phyloP scores from a whole-genome alignment of 2,888 invertebrate genomes.

The Drosophila neoperkinsi region DNA sequence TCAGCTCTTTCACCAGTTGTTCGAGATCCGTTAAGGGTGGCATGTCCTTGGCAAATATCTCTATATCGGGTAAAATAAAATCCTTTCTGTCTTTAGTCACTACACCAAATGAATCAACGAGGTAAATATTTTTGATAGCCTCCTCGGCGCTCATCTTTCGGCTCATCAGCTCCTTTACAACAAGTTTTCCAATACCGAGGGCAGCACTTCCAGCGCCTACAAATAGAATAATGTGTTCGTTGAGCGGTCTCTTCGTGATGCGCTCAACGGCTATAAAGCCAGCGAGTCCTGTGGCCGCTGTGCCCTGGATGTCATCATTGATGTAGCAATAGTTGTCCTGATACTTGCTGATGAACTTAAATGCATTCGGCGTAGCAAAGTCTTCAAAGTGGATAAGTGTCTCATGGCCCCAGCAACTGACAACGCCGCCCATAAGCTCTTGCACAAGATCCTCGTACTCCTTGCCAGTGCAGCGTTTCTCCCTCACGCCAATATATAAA shows the following conservation, averaged over 20 bases:
- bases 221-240: slow-evolving; percentile 58
- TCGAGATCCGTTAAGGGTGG: slow-evolving; percentile 4
- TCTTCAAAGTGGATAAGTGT: slow-evolving; percentile 72
- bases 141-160: slow-evolving; percentile 17
- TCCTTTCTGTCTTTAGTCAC: slow-evolving; percentile 23
- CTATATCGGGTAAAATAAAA: background rate
- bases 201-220: slow-evolving; percentile 65
- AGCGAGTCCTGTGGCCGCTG: slow-evolving; percentile 61
- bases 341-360: slow-evolving; percentile 58
- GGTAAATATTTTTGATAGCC: slow-evolving; percentile 42
- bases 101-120: slow-evolving; percentile 47
- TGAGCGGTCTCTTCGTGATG: slow-evolving; percentile 43
- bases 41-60: slow-evolving; percentile 44
- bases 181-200: slow-evolving; percentile 46
- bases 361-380: slow-evolving; percentile 68
- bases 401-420: slow-evolving; percentile 31
- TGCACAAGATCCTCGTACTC: slow-evolving; percentile 66
- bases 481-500: slow-evolving; percentile 57
- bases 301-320: slow-evolving; percentile 69
- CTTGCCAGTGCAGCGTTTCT: slow-evolving; percentile 49
- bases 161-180: slow-evolving; percentile 36
- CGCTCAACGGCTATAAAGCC: slow-evolving; percentile 53
- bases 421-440: slow-evolving; percentile 50
- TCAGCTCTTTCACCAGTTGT: slow-evolving; percentile 41
- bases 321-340: slow-evolving; percentile 53